Evolutionary conservation across 2,888 invertebrate species (phyloP).

Genomic region (Protophormia terraenovae): DNA sequence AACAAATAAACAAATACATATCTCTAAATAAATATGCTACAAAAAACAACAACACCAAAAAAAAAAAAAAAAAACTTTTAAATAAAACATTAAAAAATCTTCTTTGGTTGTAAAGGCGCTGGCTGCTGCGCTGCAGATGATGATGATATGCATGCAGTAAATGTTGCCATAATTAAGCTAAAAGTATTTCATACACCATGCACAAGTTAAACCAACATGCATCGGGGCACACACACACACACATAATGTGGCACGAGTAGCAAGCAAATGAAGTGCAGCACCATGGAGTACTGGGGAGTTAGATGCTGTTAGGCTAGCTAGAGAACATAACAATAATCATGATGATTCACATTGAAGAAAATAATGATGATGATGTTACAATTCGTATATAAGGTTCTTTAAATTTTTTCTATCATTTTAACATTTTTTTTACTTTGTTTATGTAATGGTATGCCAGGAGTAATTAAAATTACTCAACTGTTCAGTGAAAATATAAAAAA

Average conservation of each 20-base stretch:
- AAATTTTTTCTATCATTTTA: constrained; percentile 53
- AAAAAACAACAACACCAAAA: neutral
- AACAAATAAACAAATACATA: constrained; percentile 37
- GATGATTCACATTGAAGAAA: neutral
- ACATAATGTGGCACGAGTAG: neutral
- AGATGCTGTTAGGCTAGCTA: constrained; percentile 3
- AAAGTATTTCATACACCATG: constrained; percentile 48
- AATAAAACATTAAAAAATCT: constrained; percentile 45
- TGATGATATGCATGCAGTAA: constrained; percentile 28
- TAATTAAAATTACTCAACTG: constrained; percentile 68
- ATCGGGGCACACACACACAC: neutral
- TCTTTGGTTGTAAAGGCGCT: constrained; percentile 38
- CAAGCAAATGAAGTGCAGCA: neutral
- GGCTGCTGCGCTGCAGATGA: constrained; percentile 3
- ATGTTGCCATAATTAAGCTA: constrained; percentile 62
- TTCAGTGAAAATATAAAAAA: constrained; percentile 50
- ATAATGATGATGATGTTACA: constrained; percentile 38
- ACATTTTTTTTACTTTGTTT: constrained; percentile 45
- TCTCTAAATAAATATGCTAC: constrained; percentile 11
- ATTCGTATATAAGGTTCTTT: constrained; percentile 30
- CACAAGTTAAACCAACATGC: constrained; percentile 7
- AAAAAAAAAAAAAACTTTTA: constrained; percentile 24
- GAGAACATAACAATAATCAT: constrained; percentile 13
- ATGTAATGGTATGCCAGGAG: constrained; percentile 59
- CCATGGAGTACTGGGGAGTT: neutral